Evolutionary conservation across 1,140 invertebrate genomes (phyloP).

Genomic region (Scaptomyza pallida): DNA sequence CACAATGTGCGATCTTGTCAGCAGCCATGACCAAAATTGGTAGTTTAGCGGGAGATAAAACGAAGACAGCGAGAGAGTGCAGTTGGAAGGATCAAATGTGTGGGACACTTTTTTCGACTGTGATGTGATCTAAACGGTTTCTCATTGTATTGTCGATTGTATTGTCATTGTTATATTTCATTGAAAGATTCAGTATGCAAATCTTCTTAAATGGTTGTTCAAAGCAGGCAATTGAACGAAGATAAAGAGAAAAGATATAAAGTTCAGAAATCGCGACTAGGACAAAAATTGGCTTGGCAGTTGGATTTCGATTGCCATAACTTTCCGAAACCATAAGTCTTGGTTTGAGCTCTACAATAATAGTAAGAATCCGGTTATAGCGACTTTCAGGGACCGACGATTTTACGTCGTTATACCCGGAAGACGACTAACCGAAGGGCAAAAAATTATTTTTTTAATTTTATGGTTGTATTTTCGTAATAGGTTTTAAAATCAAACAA

Average conservation of each 20-base stretch:
- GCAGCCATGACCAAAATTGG: conserved; percentile 42
- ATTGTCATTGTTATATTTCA: conserved; percentile 26
- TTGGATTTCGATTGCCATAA: no score
- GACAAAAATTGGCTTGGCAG: no score
- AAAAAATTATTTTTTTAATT: no score
- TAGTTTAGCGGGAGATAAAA: conserved; percentile 1
- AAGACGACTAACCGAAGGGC: no score
- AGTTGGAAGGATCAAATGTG: conserved; percentile 2
- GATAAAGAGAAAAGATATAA: background rate
- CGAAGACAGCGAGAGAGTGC: background rate
- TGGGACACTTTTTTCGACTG: conserved; percentile 21
- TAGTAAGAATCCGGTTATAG: no score
- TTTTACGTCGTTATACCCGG: no score
- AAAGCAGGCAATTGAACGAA: background rate
- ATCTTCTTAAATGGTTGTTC: conserved; percentile 6
- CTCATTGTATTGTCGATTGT: conserved; percentile 18
- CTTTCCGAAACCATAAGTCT: no score
- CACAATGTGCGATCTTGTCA: conserved; percentile 44
- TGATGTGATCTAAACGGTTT: conserved; percentile 6
- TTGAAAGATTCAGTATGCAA: conserved; percentile 17
- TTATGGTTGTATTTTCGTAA: no score
- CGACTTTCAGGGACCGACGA: no score
- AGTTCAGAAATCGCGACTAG: no score
- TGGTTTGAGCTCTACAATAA: no score
- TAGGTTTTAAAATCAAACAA: no score